A percentile compares a stretch with the other conserved stretches of the same genome.
phyloP scores from a whole-genome alignment of 2,888 invertebrate species.

The Schizaphis graminum region DNA sequence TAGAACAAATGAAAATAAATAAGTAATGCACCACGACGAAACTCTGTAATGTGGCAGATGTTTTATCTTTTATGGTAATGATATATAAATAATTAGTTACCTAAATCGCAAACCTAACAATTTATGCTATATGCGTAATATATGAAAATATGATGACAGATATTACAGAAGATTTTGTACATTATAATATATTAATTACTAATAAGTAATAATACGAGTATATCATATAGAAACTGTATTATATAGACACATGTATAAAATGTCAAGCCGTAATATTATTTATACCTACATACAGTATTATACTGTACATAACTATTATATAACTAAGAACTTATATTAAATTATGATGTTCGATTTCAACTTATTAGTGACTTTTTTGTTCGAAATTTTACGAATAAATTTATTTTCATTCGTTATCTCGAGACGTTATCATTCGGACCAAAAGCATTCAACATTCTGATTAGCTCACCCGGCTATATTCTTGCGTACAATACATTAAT shows the following conservation, averaged over 20 bases:
- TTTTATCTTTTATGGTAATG: not conserved
- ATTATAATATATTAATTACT: no score
- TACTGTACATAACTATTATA: not conserved
- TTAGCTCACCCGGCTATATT: not conserved
- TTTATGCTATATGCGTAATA: no score
- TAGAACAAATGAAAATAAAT: not conserved
- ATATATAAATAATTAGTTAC: not conserved
- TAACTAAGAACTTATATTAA: not conserved
- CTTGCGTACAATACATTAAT: not conserved
- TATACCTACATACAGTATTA: not conserved
- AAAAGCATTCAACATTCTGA: not conserved
- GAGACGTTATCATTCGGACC: not conserved
- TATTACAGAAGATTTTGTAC: no score
- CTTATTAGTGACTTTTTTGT: not conserved
- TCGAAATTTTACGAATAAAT: not conserved
- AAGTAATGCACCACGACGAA: not conserved
- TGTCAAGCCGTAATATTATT: not conserved
- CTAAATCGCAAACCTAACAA: no score
- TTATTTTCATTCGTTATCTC: not conserved
- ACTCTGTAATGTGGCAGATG: not conserved
- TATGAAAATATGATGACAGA: no score
- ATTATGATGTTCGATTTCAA: not conserved
- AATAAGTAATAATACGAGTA: no score
- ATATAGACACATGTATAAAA: not conserved
- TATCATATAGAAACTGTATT: no score